A percentile compares a stretch with the other conserved stretches of the same genome.
Conservation (phyloP, 2,797 vertebrate species). For the Clamator glandarius region DNA sequence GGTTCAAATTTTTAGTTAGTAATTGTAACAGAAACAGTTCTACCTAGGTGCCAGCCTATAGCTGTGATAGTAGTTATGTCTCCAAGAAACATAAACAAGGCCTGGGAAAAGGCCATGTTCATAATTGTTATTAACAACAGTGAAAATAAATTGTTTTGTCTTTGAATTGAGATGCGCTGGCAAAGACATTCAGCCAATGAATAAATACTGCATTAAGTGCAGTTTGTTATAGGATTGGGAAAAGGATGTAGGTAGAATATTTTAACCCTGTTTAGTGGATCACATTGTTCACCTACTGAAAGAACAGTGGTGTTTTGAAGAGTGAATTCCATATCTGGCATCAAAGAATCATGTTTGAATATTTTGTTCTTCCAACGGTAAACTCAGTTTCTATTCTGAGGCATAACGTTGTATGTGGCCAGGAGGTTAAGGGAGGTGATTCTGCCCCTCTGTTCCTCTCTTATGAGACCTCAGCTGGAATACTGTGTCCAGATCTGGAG, state of each 20-base stretch:
- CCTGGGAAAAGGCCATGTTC: background rate
- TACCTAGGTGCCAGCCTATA: background rate
- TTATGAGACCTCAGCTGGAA: no score
- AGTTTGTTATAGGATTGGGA: background rate
- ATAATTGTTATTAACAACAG: background rate
- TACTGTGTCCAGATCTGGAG: no score
- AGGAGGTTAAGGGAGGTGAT: no score
- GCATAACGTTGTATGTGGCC: background rate
- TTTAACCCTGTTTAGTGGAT: background rate
- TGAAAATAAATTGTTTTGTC: background rate
- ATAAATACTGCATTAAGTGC: background rate
- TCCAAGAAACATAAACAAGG: background rate
- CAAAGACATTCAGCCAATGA: background rate
- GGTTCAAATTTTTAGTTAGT: background rate
- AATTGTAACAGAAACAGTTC: background rate
- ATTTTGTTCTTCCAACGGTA: no score
- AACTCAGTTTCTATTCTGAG: background rate
- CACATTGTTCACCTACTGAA: background rate
- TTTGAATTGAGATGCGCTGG: background rate
- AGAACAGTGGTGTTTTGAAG: background rate
- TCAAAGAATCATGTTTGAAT: background rate
- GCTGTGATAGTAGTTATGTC: background rate
- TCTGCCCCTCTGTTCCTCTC: no score
- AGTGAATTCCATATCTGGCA: background rate
- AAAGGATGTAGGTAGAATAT: background rate